Conservation (phyloP, 1,140 invertebrate species). For the Drosophila nannoptera region DNA sequence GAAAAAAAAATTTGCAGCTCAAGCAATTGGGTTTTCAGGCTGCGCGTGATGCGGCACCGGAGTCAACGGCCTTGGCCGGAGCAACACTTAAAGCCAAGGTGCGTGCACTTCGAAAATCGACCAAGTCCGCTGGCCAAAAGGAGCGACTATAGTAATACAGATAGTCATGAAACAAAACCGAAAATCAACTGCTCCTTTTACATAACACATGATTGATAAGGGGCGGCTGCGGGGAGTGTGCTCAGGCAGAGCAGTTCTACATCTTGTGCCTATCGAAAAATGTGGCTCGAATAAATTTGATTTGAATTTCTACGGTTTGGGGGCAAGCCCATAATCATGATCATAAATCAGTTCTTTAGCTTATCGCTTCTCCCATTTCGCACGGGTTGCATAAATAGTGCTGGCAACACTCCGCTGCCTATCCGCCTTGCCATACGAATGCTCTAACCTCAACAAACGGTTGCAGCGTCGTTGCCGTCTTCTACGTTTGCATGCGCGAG, state of each 20-base stretch:
- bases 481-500: constrained; percentile 19
- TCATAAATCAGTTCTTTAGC: constrained; percentile 21
- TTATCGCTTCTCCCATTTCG: constrained; percentile 28
- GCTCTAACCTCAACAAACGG: constrained; percentile 45
- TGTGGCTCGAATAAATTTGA: too few species aligned
- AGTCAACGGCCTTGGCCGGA: constrained; percentile 48
- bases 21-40: constrained; percentile 70
- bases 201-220: constrained; percentile 49
- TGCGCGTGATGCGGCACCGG: constrained; percentile 56
- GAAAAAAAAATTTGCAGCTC: constrained; percentile 58
- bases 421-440: constrained; percentile 14
- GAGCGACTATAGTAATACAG: background rate
- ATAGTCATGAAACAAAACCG: background rate
- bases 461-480: constrained; percentile 10
- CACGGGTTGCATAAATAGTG: constrained; percentile 44
- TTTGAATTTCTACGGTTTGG: background rate
- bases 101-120: constrained; percentile 33
- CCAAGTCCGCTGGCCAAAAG: background rate
- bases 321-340: background rate
- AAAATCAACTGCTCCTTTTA: constrained; percentile 51
- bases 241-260: too few species aligned
- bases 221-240: background rate
- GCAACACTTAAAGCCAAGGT: constrained; percentile 57
- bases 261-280: too few species aligned
- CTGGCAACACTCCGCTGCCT: constrained; percentile 29